phyloP scores from a whole-genome alignment of 2,888 invertebrate genomes.

The Keiferia lycopersicella region DNA sequence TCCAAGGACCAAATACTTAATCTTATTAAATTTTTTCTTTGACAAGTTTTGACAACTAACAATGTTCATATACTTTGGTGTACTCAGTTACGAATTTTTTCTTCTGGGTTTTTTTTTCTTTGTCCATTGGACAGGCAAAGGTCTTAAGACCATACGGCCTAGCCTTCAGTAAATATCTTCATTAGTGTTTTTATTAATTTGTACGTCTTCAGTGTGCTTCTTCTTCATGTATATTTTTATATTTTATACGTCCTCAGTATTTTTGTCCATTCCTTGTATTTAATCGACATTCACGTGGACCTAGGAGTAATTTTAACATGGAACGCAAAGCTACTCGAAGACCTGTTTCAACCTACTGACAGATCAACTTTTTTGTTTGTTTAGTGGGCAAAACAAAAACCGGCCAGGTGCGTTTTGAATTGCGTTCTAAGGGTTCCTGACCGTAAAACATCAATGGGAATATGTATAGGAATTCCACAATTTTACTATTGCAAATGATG shows the following conservation, averaged over 20 bases:
- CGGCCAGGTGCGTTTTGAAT: background rate
- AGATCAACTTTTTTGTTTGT: background rate
- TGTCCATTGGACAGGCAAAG: too few relatives aligned
- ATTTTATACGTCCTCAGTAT: too few relatives aligned
- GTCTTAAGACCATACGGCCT: too few relatives aligned
- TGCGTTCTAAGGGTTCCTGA: background rate
- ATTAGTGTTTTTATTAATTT: too few relatives aligned
- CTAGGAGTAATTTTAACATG: background rate
- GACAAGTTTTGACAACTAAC: conserved; percentile 2
- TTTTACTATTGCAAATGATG: too few relatives aligned
- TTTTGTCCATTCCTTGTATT: too few relatives aligned
- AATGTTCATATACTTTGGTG: background rate
- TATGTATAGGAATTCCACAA: too few relatives aligned
- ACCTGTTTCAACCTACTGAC: conserved; percentile 6
- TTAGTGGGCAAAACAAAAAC: background rate
- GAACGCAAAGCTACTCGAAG: conserved; percentile 1
- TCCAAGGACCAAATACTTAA: conserved; percentile 8
- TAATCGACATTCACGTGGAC: background rate
- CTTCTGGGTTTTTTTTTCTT: too few relatives aligned
- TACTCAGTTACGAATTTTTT: background rate
- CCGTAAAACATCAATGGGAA: background rate
- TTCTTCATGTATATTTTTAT: too few relatives aligned
- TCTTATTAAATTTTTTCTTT: background rate
- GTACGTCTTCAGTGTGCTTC: too few relatives aligned
- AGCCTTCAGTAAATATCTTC: too few relatives aligned